Evolutionary conservation across 2,113 vertebrate species (phyloP).

Genomic region (Protobothrops flavoviridis): DNA sequence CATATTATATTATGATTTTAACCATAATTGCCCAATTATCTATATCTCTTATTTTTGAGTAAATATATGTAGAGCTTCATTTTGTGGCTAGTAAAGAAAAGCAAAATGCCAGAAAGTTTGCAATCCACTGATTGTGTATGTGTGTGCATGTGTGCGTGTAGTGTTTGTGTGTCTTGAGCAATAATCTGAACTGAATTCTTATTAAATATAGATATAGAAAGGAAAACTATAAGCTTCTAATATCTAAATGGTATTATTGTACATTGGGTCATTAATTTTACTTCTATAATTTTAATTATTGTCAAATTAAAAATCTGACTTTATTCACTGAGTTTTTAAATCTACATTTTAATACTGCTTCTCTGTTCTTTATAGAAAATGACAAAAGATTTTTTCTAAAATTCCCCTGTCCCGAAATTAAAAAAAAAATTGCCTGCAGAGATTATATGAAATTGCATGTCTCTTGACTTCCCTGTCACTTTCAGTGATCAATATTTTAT

Average conservation of each 20-base stretch:
- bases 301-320: not conserved
- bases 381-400: not conserved
- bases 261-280: not conserved
- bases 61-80: not conserved
- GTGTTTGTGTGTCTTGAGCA: not conserved
- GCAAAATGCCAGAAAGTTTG: not conserved
- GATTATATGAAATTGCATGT: constrained; percentile 25
- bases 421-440: constrained; percentile 2
- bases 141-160: not conserved
- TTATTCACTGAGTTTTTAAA: not conserved
- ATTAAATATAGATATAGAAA: not conserved
- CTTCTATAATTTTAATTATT: not conserved
- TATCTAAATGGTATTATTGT: not conserved
- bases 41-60: not conserved
- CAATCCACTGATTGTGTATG: not conserved
- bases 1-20: not conserved
- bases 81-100: not conserved
- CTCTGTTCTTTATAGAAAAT: not conserved
- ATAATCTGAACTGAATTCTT: not conserved
- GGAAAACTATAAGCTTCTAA: not conserved
- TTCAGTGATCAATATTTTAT: constrained; percentile 31
- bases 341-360: not conserved
- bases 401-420: not conserved
- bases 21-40: not conserved
- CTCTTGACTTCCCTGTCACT: constrained; percentile 28